phyloP scores from a whole-genome alignment of 1,140 invertebrate species.

The Armadillidium nasatum region DNA sequence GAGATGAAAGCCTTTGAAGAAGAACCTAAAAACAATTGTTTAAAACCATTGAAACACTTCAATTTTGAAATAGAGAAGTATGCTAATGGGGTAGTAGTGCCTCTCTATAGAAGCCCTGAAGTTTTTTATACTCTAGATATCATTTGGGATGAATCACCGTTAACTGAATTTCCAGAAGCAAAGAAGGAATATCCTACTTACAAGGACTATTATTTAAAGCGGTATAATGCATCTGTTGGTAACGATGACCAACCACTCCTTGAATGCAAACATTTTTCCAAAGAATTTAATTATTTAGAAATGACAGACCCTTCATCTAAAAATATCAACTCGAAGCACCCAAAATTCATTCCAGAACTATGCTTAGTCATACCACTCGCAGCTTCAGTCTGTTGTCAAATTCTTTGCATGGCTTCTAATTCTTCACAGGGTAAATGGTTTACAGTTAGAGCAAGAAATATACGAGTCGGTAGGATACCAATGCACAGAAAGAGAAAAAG shows the following conservation, averaged over 20 bases:
- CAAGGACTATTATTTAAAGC: slow-evolving; percentile 24
- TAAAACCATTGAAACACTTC: neutral
- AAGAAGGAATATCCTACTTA: slow-evolving; percentile 19
- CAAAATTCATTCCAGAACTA: slow-evolving; percentile 36
- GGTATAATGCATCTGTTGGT: slow-evolving; percentile 18
- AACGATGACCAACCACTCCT: slow-evolving; percentile 31
- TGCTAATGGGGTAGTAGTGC: slow-evolving; percentile 32
- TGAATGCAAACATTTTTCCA: slow-evolving; percentile 32
- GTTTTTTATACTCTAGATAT: slow-evolving; percentile 31
- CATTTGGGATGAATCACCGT: slow-evolving; percentile 23
- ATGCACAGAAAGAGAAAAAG: neutral
- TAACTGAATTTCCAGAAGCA: slow-evolving; percentile 7
- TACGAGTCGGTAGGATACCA: neutral
- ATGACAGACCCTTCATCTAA: neutral
- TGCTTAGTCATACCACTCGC: slow-evolving; percentile 35
- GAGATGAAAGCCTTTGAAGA: no score
- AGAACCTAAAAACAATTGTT: no score
- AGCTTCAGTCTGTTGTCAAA: slow-evolving; percentile 39
- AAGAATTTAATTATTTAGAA: slow-evolving; percentile 34
- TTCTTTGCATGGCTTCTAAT: slow-evolving; percentile 40
- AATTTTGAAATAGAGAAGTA: slow-evolving; percentile 12
- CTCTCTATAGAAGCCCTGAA: slow-evolving; percentile 22
- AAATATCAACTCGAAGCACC: slow-evolving; percentile 13
- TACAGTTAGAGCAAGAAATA: slow-evolving; percentile 22
- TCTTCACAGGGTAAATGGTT: slow-evolving; percentile 39